Conservation (phyloP, 2,113 vertebrate species). For the Riparia riparia region DNA sequence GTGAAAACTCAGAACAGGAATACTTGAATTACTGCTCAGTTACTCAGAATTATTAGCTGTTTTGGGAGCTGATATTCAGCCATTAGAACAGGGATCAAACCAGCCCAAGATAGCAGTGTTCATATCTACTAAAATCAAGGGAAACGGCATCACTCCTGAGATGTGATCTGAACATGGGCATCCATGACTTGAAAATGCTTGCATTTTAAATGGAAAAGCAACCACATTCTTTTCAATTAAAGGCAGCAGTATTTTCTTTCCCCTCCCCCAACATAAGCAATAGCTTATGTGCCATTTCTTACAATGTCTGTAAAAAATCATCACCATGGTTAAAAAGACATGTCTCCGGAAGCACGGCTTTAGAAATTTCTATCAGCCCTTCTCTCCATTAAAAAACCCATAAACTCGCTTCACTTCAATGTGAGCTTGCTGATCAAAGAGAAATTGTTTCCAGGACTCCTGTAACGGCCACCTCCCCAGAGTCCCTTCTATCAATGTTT, state of each 20-base stretch:
- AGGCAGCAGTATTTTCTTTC: background rate
- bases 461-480: background rate
- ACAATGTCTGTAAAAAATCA: constrained; percentile 24
- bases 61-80: background rate
- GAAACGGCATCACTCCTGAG: background rate
- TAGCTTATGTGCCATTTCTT: background rate
- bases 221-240: constrained; percentile 17
- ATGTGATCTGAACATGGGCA: background rate
- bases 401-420: background rate
- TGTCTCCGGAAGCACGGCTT: background rate
- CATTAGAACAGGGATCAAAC: background rate
- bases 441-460: constrained; percentile 14
- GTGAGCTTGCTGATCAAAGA: background rate
- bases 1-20: background rate
- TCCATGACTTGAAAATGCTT: background rate
- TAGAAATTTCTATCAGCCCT: constrained; percentile 22
- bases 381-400: background rate
- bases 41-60: background rate
- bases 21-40: background rate
- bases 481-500: background rate
- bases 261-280: background rate
- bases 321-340: background rate
- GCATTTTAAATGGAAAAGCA: constrained; percentile 10
- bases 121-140: background rate
- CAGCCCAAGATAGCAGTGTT: background rate